phyloP scores from a whole-genome alignment of 2,888 invertebrate genomes.

The Meiosimyza decipiens region DNA sequence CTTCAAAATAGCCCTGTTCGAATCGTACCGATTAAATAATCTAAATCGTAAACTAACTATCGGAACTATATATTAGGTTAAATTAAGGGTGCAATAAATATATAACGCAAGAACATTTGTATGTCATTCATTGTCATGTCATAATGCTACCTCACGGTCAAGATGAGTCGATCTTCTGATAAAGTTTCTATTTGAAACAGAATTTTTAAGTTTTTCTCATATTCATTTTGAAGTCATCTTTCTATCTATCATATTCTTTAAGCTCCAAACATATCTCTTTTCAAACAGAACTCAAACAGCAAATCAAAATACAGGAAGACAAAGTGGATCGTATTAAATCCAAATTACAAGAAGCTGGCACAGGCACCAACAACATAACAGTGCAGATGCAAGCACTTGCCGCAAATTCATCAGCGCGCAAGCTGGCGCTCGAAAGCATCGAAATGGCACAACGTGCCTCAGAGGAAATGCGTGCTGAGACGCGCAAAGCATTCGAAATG shows the following conservation, averaged over 20 bases:
- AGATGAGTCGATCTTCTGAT: too few relatives aligned
- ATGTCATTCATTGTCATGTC: too few relatives aligned
- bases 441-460: constrained; percentile 56
- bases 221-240: not conserved
- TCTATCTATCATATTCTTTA: not conserved
- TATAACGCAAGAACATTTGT: too few relatives aligned
- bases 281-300: constrained; percentile 54
- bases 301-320: constrained; percentile 59
- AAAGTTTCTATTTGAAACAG: too few relatives aligned
- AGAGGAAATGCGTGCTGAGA: constrained; percentile 60
- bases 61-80: too few relatives aligned
- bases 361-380: constrained; percentile 64
- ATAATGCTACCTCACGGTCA: too few relatives aligned
- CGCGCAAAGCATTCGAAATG: constrained; percentile 50
- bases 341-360: constrained; percentile 62
- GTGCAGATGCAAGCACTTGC: constrained; percentile 55
- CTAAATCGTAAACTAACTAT: too few relatives aligned
- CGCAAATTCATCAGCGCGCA: constrained; percentile 53
- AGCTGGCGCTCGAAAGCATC: constrained; percentile 55
- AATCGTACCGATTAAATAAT: too few relatives aligned
- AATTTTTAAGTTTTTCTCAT: too few relatives aligned
- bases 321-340: constrained; percentile 64
- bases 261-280: not conserved
- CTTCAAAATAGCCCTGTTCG: too few relatives aligned
- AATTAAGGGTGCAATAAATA: too few relatives aligned